phyloP scores from a whole-genome alignment of 1,140 invertebrate species.

The Sycophila sp. region DNA sequence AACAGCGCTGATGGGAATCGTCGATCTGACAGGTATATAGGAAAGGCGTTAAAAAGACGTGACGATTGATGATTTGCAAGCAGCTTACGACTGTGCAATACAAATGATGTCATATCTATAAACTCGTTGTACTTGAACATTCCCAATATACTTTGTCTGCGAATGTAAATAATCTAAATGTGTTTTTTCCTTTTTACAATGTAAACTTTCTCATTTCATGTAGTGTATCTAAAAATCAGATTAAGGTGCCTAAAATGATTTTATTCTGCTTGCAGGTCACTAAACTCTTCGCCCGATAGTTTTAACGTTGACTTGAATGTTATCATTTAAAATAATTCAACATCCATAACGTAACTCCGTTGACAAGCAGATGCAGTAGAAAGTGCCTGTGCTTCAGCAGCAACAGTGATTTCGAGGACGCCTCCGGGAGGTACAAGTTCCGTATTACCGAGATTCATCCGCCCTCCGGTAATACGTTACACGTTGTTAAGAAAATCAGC shows the following conservation, averaged over 20 bases:
- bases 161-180: no score
- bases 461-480: not conserved
- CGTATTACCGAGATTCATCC: not conserved
- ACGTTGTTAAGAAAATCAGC: not conserved
- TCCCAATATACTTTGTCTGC: no score
- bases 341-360: constrained; percentile 27
- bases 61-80: constrained; percentile 10
- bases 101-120: no score
- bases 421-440: not conserved
- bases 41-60: not conserved
- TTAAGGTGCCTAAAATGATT: not conserved
- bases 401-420: not conserved
- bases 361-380: constrained; percentile 26
- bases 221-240: not conserved
- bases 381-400: not conserved
- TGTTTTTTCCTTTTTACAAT: no score
- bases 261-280: constrained; percentile 57
- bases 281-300: constrained; percentile 61
- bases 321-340: constrained; percentile 54
- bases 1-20: not conserved
- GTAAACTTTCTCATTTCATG: no score
- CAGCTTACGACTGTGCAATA: not conserved
- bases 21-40: constrained; percentile 15
- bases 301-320: constrained; percentile 62
- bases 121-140: no score